Conservation (phyloP, 2,797 vertebrate species). For the Denticeps clupeoides region DNA sequence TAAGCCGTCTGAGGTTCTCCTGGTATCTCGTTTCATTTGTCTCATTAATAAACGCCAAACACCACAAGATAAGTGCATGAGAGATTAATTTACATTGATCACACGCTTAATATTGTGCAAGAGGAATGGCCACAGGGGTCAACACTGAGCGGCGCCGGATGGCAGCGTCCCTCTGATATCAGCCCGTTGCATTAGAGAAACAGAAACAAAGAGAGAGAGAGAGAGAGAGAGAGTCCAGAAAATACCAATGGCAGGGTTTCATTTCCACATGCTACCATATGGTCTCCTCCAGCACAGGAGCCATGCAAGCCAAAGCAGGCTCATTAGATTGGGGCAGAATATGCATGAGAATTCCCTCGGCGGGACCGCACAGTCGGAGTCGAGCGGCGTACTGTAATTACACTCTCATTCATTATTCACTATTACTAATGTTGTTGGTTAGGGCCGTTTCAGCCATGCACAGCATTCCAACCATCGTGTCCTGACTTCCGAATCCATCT, state of each 20-base stretch:
- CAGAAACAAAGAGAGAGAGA: not conserved
- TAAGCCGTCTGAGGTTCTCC: too few relatives aligned
- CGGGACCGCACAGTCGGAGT: slow-evolving; percentile 7
- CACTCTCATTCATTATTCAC: slow-evolving; percentile 39
- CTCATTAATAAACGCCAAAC: not conserved
- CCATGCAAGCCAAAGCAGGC: slow-evolving; percentile 33
- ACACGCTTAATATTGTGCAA: not conserved
- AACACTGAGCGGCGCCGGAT: not conserved
- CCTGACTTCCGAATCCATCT: not conserved
- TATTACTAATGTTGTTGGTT: slow-evolving; percentile 33
- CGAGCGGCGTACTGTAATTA: slow-evolving; percentile 36
- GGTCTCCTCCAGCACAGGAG: slow-evolving; percentile 31
- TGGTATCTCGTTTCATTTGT: not conserved
- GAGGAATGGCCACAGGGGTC: not conserved
- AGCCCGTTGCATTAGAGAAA: not conserved
- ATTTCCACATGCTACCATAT: slow-evolving; percentile 33
- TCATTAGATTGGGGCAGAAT: slow-evolving; percentile 35
- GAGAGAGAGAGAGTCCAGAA: slow-evolving; percentile 23
- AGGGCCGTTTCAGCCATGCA: slow-evolving; percentile 19
- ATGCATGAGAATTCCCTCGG: slow-evolving; percentile 8
- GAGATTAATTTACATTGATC: slow-evolving; percentile 1
- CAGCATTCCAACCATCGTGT: not conserved
- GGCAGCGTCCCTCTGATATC: not conserved
- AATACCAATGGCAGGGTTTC: slow-evolving; percentile 35
- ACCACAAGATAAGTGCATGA: not conserved